Conservation (phyloP, 2,113 vertebrate genomes). For the Hepsetus odoe region DNA sequence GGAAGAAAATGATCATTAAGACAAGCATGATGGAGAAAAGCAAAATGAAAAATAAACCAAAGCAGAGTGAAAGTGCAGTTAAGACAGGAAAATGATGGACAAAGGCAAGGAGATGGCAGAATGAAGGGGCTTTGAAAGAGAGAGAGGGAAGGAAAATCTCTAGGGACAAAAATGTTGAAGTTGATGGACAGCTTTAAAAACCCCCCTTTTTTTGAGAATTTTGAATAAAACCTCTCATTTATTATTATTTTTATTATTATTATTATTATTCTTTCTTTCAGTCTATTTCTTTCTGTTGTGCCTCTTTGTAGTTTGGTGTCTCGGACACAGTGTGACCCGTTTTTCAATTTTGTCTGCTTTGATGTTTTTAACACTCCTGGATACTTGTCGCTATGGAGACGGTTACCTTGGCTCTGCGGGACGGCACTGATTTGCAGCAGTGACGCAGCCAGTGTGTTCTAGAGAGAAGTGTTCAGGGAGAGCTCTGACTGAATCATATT, state of each 20-base stretch:
- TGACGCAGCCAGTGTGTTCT: background rate
- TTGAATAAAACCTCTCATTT: background rate
- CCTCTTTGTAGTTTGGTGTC: background rate
- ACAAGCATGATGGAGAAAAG: background rate
- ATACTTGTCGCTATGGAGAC: conserved; percentile 31
- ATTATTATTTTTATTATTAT: background rate
- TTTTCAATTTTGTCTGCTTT: background rate
- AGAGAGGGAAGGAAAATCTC: background rate
- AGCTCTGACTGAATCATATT: background rate
- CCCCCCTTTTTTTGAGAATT: background rate
- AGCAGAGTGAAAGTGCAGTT: background rate
- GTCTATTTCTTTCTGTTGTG: background rate
- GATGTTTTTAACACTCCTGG: conserved; percentile 14
- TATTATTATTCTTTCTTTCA: background rate
- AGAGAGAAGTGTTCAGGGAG: background rate
- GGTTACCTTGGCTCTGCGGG: background rate
- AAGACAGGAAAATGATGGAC: background rate
- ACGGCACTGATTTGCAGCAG: background rate
- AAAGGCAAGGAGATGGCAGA: no score
- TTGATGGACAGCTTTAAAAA: background rate
- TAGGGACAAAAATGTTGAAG: background rate
- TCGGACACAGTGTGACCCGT: background rate
- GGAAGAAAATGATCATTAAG: conserved; percentile 46
- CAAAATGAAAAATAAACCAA: conserved; percentile 27
- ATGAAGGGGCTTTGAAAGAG: background rate